phyloP scores from a whole-genome alignment of 2,797 vertebrate species.

The Sebastes alutus region DNA sequence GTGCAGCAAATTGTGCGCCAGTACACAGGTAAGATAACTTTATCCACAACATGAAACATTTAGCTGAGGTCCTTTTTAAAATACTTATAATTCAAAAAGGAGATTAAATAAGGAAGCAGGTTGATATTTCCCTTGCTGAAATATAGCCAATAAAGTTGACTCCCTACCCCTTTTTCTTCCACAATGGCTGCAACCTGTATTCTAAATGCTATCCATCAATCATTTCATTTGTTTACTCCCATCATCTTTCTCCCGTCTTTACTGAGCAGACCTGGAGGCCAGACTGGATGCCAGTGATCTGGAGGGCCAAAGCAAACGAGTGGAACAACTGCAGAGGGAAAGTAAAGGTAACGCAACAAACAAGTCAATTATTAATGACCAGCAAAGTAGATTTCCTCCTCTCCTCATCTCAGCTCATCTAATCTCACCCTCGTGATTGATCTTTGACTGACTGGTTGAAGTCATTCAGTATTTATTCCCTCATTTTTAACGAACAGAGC shows the following conservation, averaged over 20 bases:
- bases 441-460: constrained; percentile 12
- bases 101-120: not conserved
- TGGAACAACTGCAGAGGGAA: constrained; percentile 20
- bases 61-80: not conserved
- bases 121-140: not conserved
- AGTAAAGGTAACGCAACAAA: constrained; percentile 32
- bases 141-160: not conserved
- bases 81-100: not conserved
- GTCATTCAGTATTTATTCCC: constrained; percentile 29
- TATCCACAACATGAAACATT: not conserved
- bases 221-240: not conserved
- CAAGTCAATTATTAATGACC: constrained; percentile 20
- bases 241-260: not conserved
- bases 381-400: constrained; percentile 13
- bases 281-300: constrained; percentile 21
- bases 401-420: not conserved
- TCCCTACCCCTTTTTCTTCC: not conserved
- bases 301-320: constrained; percentile 1
- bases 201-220: not conserved
- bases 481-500: constrained; percentile 5
- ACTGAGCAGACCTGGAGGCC: constrained; percentile 20
- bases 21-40: constrained; percentile 3
- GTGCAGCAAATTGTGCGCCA: constrained; percentile 29
- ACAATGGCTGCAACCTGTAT: not conserved
- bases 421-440: constrained; percentile 20